Evolutionary conservation across 2,888 invertebrate genomes (phyloP).

Genomic region (Andrena camellia): DNA sequence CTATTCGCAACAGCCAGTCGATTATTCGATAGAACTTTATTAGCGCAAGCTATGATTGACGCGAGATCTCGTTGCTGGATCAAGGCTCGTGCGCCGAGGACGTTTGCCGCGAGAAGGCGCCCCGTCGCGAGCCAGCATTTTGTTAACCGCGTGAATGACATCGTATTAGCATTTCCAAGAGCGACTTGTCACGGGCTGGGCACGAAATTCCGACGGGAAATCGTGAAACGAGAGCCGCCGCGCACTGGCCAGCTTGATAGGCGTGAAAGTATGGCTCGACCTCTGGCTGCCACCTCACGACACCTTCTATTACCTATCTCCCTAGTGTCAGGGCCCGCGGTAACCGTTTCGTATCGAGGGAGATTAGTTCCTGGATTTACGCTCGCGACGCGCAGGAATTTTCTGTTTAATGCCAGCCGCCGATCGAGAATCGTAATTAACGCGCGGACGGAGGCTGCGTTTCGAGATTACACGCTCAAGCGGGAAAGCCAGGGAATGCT

Average conservation of each 20-base stretch:
- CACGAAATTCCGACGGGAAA: slow-evolving; percentile 48
- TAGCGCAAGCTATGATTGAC: background rate
- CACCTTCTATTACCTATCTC: slow-evolving; percentile 48
- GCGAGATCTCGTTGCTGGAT: slow-evolving; percentile 20
- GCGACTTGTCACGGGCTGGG: slow-evolving; percentile 1
- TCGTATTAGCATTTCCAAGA: slow-evolving; percentile 46
- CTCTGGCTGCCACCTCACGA: slow-evolving; percentile 51
- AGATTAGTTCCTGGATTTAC: slow-evolving; percentile 60
- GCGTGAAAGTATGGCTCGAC: slow-evolving; percentile 58
- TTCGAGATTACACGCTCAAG: slow-evolving; percentile 2
- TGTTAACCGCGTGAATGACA: slow-evolving; percentile 51
- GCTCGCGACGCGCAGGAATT: slow-evolving; percentile 55
- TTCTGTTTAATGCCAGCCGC: slow-evolving; percentile 39
- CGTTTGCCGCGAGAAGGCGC: slow-evolving; percentile 22
- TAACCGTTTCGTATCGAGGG: slow-evolving; percentile 45
- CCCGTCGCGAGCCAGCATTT: slow-evolving; percentile 35
- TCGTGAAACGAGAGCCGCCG: slow-evolving; percentile 48
- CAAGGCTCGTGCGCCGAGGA: background rate
- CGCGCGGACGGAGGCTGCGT: slow-evolving; percentile 19
- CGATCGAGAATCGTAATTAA: slow-evolving; percentile 51
- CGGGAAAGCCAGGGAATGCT: background rate
- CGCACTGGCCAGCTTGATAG: slow-evolving; percentile 39
- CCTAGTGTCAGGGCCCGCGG: slow-evolving; percentile 10
- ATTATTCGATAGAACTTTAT: background rate
- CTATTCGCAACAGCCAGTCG: too few relatives aligned